Conservation (phyloP, 1,140 invertebrate genomes). For the Halictus rubicundus region DNA sequence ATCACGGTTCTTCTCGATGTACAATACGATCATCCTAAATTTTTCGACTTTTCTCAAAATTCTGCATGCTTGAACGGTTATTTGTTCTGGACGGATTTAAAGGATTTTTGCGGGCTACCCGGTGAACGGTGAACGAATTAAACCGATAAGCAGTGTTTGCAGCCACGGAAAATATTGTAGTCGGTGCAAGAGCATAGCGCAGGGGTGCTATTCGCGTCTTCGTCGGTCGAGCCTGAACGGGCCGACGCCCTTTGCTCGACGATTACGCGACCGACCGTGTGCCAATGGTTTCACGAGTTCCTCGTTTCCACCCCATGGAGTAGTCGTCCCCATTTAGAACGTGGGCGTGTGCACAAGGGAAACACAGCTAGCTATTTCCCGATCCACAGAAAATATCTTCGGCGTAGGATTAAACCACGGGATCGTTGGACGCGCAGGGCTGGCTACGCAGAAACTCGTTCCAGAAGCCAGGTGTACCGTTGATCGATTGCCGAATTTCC, state of each 20-base stretch:
- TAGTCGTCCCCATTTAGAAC: constrained; percentile 11
- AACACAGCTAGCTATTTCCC: not conserved
- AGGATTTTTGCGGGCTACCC: not conserved
- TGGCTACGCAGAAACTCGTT: too few species aligned
- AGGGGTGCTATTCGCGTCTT: constrained; percentile 43
- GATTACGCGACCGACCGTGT: constrained; percentile 55
- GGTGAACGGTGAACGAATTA: too few species aligned
- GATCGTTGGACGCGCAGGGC: too few species aligned
- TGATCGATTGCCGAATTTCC: constrained; percentile 61
- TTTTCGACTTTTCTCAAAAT: too few species aligned
- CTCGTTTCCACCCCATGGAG: constrained; percentile 12
- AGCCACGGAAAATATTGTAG: not conserved
- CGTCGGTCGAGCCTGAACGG: constrained; percentile 17
- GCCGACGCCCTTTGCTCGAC: constrained; percentile 52
- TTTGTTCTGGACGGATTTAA: too few species aligned
- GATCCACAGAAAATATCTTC: not conserved
- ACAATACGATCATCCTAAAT: too few species aligned
- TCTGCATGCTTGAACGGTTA: too few species aligned
- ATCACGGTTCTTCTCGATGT: too few species aligned
- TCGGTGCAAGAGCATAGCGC: not conserved
- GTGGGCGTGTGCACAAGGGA: constrained; percentile 25
- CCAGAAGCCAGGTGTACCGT: constrained; percentile 36
- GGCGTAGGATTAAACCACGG: too few species aligned
- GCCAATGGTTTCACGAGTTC: constrained; percentile 29
- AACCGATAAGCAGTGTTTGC: not conserved